phyloP scores from a whole-genome alignment of 2,797 vertebrate species.

The Furcifer pardalis region DNA sequence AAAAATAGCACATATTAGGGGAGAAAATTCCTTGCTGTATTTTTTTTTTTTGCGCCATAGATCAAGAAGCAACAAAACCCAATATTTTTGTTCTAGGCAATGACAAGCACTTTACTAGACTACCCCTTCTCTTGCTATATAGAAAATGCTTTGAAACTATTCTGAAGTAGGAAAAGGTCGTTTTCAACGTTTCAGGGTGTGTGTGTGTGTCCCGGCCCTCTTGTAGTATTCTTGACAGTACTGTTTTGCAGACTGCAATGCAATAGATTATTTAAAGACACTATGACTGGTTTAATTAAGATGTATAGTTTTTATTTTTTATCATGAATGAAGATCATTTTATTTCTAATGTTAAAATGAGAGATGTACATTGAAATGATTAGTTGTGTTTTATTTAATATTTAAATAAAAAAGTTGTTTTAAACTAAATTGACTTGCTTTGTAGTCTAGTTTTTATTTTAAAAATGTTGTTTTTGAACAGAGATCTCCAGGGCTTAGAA shows the following conservation, averaged over 20 bases:
- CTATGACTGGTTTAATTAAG: constrained; percentile 68
- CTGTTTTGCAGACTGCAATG: constrained; percentile 66
- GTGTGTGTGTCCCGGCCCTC: constrained; percentile 36
- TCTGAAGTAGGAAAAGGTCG: constrained; percentile 62
- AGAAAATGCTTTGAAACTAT: constrained; percentile 64
- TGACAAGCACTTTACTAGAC: constrained; percentile 77
- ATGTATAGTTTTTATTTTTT: constrained; percentile 78
- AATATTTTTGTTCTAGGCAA: constrained; percentile 62
- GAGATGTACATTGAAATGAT: constrained; percentile 76
- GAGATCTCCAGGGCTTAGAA: background rate
- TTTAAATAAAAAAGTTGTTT: constrained; percentile 80
- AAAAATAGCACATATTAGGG: constrained; percentile 12
- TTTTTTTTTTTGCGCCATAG: constrained; percentile 57
- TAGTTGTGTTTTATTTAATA: constrained; percentile 84
- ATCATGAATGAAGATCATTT: constrained; percentile 74
- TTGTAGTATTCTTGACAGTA: constrained; percentile 54
- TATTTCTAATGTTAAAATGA: constrained; percentile 77
- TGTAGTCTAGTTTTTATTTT: constrained; percentile 26
- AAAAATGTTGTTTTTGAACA: background rate
- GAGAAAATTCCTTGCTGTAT: constrained; percentile 2
- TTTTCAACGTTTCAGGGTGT: constrained; percentile 55
- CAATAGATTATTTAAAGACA: constrained; percentile 73
- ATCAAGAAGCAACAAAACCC: constrained; percentile 70
- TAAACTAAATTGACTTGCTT: constrained; percentile 45
- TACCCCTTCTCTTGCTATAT: constrained; percentile 62